Conservation (phyloP, 2,797 vertebrate species). For the Poeciliopsis infans region DNA sequence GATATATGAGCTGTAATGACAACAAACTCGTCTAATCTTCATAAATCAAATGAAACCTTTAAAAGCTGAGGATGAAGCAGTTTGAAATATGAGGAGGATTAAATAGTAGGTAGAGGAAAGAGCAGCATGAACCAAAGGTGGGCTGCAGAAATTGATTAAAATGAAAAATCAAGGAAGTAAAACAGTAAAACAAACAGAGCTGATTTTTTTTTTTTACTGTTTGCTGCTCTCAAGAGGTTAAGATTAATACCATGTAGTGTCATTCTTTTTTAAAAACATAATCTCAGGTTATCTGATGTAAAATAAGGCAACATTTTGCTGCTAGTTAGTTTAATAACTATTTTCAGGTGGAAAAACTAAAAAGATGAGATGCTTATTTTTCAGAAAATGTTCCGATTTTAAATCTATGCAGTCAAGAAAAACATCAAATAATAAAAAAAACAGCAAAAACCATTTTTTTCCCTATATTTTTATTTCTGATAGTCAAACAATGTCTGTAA, state of each 20-base stretch:
- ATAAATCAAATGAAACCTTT: neutral
- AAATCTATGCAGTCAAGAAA: neutral
- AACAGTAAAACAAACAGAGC: neutral
- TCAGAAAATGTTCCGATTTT: neutral
- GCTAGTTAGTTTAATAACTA: neutral
- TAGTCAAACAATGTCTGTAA: neutral
- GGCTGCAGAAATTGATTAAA: neutral
- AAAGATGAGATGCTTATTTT: neutral
- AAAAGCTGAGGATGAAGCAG: neutral
- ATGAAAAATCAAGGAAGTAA: slow-evolving; percentile 4
- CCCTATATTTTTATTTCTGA: neutral
- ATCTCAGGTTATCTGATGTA: neutral
- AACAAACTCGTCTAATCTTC: neutral
- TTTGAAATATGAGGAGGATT: neutral
- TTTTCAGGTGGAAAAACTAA: neutral
- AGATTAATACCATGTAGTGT: neutral
- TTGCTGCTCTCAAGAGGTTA: too few species aligned
- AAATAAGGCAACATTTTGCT: neutral
- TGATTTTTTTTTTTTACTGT: neutral
- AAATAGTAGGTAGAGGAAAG: neutral
- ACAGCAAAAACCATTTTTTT: neutral
- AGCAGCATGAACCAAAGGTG: neutral
- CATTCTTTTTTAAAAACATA: neutral
- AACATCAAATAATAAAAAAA: neutral
- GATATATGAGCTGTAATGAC: slow-evolving; percentile 89